A percentile compares a stretch with the other conserved stretches of the same genome.
phyloP scores from a whole-genome alignment of 2,888 invertebrate genomes.

The Patella pellucida region DNA sequence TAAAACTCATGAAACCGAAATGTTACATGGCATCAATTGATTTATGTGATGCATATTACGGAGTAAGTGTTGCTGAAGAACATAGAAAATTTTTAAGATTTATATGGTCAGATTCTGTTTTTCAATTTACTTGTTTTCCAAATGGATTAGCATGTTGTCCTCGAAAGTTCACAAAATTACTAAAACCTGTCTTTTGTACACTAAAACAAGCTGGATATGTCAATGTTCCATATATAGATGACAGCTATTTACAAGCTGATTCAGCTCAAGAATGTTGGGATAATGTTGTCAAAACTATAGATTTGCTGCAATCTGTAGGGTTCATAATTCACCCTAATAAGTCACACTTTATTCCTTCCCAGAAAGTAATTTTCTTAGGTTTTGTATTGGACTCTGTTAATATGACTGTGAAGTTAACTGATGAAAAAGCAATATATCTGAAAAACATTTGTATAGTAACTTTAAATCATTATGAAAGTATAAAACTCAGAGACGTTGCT shows the following conservation, averaged over 20 bases:
- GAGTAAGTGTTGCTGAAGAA: not conserved
- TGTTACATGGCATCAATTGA: not conserved
- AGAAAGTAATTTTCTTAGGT: not conserved
- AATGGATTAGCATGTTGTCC: conserved; percentile 8
- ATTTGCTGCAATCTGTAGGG: not conserved
- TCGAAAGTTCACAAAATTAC: conserved; percentile 8
- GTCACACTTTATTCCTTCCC: not conserved
- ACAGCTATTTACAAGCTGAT: not conserved
- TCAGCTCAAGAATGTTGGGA: not conserved
- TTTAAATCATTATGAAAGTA: not conserved
- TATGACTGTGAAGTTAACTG: not conserved
- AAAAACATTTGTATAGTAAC: not conserved
- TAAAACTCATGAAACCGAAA: not conserved
- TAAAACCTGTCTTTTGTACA: not conserved
- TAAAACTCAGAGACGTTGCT: not conserved
- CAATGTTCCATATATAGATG: no score
- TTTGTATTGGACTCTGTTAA: not conserved
- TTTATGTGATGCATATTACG: not conserved
- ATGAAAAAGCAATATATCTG: not conserved
- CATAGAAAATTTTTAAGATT: no score
- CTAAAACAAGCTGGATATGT: not conserved
- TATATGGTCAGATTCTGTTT: no score
- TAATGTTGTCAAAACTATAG: not conserved
- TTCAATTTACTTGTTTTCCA: conserved; percentile 6
- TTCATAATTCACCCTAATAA: not conserved